Conservation (phyloP, 2,888 invertebrate genomes). For the Caenorhabditis uteleia region DNA sequence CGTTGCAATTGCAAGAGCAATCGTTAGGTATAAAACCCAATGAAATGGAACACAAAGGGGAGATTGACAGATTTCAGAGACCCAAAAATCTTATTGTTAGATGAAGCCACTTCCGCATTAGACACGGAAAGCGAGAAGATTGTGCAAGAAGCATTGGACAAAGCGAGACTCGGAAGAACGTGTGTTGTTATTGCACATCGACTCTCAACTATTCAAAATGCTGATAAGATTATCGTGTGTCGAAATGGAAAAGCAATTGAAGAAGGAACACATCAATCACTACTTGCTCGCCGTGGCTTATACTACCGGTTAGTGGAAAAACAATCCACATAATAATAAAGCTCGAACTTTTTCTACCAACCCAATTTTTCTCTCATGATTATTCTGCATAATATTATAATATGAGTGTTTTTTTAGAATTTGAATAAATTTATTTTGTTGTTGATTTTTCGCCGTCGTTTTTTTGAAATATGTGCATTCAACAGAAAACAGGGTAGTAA, state of each 20-base stretch:
- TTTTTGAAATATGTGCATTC: too few relatives aligned
- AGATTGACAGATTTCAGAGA: slow-evolving; percentile 39
- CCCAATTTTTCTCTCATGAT: too few relatives aligned
- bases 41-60: not conserved
- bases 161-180: slow-evolving; percentile 80
- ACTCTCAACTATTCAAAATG: slow-evolving; percentile 80
- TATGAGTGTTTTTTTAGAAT: too few relatives aligned
- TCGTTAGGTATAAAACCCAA: too few relatives aligned
- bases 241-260: slow-evolving; percentile 60
- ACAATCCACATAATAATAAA: slow-evolving; percentile 32
- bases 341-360: too few relatives aligned
- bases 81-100: slow-evolving; percentile 57
- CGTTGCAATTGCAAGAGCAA: slow-evolving; percentile 59
- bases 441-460: too few relatives aligned
- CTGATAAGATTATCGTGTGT: slow-evolving; percentile 75
- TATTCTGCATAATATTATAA: too few relatives aligned
- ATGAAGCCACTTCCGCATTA: slow-evolving; percentile 70
- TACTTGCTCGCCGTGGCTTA: slow-evolving; percentile 55
- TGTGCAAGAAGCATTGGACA: slow-evolving; percentile 85
- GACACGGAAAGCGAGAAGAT: slow-evolving; percentile 73
- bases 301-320: slow-evolving; percentile 52
- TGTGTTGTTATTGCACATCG: slow-evolving; percentile 87
- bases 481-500: too few relatives aligned
- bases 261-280: slow-evolving; percentile 57
- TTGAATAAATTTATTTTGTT: too few relatives aligned